These are phyloP conservation scores for Puma concolor DNA, from an alignment of 2,113 vertebrate species.

Conservation along the genomic window DNA sequence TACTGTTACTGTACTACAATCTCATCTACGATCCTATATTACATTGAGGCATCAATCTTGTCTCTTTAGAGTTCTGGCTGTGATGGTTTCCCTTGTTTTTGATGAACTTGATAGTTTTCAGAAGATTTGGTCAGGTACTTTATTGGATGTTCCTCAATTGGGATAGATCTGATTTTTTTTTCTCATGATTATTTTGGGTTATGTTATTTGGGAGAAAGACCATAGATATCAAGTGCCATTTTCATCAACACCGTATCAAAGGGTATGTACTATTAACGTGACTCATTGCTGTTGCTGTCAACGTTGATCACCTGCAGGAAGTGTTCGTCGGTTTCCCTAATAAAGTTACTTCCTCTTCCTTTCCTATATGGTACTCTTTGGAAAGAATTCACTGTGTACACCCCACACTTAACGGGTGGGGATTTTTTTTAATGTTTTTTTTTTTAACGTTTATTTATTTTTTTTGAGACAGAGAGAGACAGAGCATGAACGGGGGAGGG, in stretches of 20 bases:
- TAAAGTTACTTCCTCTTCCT: background rate
- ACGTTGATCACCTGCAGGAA: background rate
- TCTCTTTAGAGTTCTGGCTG: background rate
- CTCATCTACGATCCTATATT: background rate
- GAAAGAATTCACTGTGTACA: background rate
- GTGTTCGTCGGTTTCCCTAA: background rate
- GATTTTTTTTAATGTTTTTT: too few relatives aligned
- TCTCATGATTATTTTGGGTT: background rate
- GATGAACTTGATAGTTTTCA: background rate
- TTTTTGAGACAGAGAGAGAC: too few relatives aligned
- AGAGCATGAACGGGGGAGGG: too few relatives aligned
- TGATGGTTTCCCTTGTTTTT: background rate
- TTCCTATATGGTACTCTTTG: background rate
- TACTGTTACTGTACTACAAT: background rate
- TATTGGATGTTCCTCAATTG: background rate
- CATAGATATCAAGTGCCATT: background rate
- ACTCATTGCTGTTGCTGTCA: background rate
- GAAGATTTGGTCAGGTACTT: background rate
- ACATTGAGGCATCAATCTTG: background rate
- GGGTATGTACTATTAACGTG: background rate
- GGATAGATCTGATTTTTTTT: background rate
- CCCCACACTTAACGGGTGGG: background rate
- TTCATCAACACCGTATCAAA: background rate
- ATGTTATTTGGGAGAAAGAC: background rate
- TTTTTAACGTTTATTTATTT: too few relatives aligned